Conservation (phyloP, 2,888 invertebrate genomes). For the Agriotes lineatus region DNA sequence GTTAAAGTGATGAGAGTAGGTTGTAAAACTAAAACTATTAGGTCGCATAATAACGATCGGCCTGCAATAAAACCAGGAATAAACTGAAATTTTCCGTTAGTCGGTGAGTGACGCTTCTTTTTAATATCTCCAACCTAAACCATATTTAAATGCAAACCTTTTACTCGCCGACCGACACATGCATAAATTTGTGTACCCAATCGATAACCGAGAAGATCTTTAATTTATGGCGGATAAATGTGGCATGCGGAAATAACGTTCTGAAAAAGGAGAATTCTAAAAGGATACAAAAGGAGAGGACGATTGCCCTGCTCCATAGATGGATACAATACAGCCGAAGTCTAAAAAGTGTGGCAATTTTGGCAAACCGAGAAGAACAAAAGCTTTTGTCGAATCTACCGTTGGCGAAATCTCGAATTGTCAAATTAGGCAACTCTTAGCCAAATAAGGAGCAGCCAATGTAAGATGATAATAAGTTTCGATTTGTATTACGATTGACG, state of each 20-base stretch:
- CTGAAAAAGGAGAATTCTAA: slow-evolving; percentile 8
- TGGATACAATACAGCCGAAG: slow-evolving; percentile 13
- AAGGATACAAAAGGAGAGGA: slow-evolving; percentile 9
- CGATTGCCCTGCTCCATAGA: slow-evolving; percentile 4
- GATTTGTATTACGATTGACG: slow-evolving; percentile 3
- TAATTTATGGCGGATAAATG: slow-evolving; percentile 20
- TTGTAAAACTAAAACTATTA: slow-evolving; percentile 7
- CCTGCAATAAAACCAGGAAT: slow-evolving; percentile 1
- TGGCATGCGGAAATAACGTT: slow-evolving; percentile 12
- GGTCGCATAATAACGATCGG: neutral
- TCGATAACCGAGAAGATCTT: slow-evolving; percentile 13
- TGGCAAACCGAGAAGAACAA: slow-evolving; percentile 8
- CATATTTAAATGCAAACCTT: slow-evolving; percentile 22
- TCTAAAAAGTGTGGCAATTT: slow-evolving; percentile 3
- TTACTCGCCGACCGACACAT: slow-evolving; percentile 20
- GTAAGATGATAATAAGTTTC: neutral
- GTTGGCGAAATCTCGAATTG: neutral
- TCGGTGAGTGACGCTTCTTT: neutral
- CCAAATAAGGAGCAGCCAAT: slow-evolving; percentile 10
- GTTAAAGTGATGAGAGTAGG: neutral
- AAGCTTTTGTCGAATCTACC: slow-evolving; percentile 2
- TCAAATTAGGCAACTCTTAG: slow-evolving; percentile 3
- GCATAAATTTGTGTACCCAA: slow-evolving; percentile 22
- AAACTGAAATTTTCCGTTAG: neutral
- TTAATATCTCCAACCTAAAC: slow-evolving; percentile 11